Conservation (phyloP, 2,113 vertebrate species). For the Pseudonaja textilis region DNA sequence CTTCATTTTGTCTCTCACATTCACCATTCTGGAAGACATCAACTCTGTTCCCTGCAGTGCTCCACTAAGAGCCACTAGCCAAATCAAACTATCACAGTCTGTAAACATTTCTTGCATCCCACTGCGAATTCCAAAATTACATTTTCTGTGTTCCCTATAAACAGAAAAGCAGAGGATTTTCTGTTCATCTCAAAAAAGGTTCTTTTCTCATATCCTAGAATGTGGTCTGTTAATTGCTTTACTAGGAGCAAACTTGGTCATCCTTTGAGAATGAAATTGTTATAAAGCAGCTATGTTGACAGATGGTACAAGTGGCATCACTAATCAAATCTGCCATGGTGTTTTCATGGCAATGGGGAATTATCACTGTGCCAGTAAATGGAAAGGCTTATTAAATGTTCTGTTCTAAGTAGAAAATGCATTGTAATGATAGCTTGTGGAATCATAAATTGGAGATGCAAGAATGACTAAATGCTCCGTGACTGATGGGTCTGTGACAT, state of each 20-base stretch:
- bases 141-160: background rate
- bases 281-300: constrained; percentile 48
- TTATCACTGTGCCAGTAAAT: constrained; percentile 43
- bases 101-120: constrained; percentile 14
- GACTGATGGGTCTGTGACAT: constrained; percentile 12
- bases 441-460: background rate
- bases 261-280: constrained; percentile 53
- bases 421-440: constrained; percentile 42
- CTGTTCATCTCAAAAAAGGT: constrained; percentile 2
- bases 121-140: constrained; percentile 1
- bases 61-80: constrained; percentile 13
- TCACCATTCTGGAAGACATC: constrained; percentile 12
- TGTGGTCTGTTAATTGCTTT: constrained; percentile 48
- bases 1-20: background rate
- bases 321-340: constrained; percentile 50
- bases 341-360: constrained; percentile 49
- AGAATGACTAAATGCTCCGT: background rate
- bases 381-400: constrained; percentile 45
- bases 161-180: constrained; percentile 27
- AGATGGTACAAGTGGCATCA: constrained; percentile 55
- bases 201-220: constrained; percentile 37
- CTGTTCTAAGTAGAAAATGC: background rate
- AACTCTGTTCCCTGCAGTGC: background rate
- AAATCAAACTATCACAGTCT: constrained; percentile 9
- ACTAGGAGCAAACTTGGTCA: constrained; percentile 26